Conservation (phyloP, 1,140 invertebrate species). For the Solen grandis region DNA sequence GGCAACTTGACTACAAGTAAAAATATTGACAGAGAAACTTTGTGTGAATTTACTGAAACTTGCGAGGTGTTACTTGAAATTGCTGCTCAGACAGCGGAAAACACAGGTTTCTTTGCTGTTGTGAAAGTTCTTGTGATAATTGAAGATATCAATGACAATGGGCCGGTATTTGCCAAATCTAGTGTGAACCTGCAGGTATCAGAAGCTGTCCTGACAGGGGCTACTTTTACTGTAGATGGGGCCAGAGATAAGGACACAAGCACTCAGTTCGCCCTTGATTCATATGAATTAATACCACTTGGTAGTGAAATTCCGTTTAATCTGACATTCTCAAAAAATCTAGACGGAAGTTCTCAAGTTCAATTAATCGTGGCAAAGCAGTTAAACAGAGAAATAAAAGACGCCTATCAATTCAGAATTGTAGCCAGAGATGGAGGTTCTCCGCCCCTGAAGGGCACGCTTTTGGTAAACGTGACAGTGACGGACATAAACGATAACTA, state of each 20-base stretch:
- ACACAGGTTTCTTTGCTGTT: slow-evolving; percentile 67
- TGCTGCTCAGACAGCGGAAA: slow-evolving; percentile 62
- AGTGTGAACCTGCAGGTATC: slow-evolving; percentile 64
- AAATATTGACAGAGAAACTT: slow-evolving; percentile 68
- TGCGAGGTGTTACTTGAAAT: slow-evolving; percentile 67
- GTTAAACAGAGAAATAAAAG: slow-evolving; percentile 68
- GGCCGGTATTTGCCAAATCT: slow-evolving; percentile 67
- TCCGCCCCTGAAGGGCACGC: slow-evolving; percentile 64
- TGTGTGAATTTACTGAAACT: slow-evolving; percentile 68
- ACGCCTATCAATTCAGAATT: slow-evolving; percentile 84
- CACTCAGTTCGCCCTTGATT: slow-evolving; percentile 64
- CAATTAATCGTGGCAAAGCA: slow-evolving; percentile 64
- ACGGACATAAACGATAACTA: slow-evolving; percentile 78
- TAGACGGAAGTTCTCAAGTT: slow-evolving; percentile 69
- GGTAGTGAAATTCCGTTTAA: slow-evolving; percentile 61
- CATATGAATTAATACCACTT: slow-evolving; percentile 59
- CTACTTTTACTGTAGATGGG: slow-evolving; percentile 65
- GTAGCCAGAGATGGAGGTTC: slow-evolving; percentile 86
- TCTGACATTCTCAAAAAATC: slow-evolving; percentile 65
- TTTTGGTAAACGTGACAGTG: slow-evolving; percentile 85
- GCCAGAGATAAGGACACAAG: slow-evolving; percentile 73
- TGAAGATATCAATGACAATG: slow-evolving; percentile 75
- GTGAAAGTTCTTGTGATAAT: slow-evolving; percentile 64
- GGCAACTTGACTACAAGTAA: slow-evolving; percentile 63
- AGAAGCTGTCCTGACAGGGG: slow-evolving; percentile 69